Percentiles rank a stretch among this genome's conserved stretches.
phyloP scores from a whole-genome alignment of 2,113 vertebrate genomes.

The Manacus vitellinus region DNA sequence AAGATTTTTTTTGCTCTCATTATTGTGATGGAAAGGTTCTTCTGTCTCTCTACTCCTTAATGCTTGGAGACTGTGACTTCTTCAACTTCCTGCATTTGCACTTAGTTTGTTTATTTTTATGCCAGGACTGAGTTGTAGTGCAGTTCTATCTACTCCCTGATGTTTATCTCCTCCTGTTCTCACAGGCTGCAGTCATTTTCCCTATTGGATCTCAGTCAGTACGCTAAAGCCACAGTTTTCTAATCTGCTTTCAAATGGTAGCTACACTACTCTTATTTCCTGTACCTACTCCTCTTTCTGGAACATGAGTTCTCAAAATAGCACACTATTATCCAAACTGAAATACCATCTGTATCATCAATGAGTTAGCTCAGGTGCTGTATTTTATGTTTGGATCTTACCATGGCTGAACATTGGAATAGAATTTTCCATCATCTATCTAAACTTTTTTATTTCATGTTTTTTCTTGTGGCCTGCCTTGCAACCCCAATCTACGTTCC shows the following conservation, averaged over 20 bases:
- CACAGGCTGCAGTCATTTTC: background rate
- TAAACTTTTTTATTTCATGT: background rate
- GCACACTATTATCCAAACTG: background rate
- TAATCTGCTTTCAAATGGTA: background rate
- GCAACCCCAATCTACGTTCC: background rate
- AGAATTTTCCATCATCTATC: background rate
- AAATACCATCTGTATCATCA: background rate
- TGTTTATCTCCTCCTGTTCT: background rate
- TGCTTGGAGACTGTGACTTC: background rate
- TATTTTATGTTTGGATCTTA: background rate
- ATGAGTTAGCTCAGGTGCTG: background rate
- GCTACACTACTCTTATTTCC: background rate
- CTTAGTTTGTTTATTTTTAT: background rate
- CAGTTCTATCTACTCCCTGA: background rate
- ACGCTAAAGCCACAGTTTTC: background rate
- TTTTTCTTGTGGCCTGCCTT: background rate
- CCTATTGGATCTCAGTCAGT: background rate
- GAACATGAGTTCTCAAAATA: background rate
- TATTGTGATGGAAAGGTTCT: background rate
- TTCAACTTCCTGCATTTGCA: background rate
- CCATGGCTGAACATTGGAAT: background rate
- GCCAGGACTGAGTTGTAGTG: background rate
- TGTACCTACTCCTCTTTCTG: background rate
- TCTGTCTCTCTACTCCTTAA: background rate
- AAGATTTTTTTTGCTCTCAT: background rate